Evolutionary conservation across 2,797 vertebrate genomes (phyloP).

Genomic region (Setipinna tenuifilis): DNA sequence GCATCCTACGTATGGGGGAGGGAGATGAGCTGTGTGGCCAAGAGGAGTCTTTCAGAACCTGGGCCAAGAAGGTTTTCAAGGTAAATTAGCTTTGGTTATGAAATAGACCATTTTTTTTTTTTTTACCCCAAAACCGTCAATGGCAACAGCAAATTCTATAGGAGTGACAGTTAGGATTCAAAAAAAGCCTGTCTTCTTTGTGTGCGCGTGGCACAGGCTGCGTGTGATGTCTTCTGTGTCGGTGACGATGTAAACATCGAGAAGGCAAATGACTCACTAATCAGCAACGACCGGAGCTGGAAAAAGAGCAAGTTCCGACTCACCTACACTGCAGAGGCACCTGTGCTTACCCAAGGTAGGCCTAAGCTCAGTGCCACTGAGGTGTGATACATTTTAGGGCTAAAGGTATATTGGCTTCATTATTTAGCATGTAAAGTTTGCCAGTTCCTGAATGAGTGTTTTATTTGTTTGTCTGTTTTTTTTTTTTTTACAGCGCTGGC

Average conservation of each 20-base stretch:
- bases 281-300: slow-evolving; percentile 98
- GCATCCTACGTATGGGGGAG: slow-evolving; percentile 97
- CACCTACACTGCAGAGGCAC: slow-evolving; percentile 88
- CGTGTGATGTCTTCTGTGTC: slow-evolving; percentile 97
- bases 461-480: neutral
- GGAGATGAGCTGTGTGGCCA: slow-evolving; percentile 98
- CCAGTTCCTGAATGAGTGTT: neutral
- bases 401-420: neutral
- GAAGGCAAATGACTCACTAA: slow-evolving; percentile 94
- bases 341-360: slow-evolving; percentile 88
- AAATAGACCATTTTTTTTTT: neutral
- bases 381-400: neutral
- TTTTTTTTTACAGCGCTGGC: slow-evolving; percentile 78
- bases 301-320: slow-evolving; percentile 97
- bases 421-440: neutral
- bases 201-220: slow-evolving; percentile 77
- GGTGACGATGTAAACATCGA: slow-evolving; percentile 98
- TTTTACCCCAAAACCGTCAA: slow-evolving; percentile 9
- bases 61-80: slow-evolving; percentile 99
- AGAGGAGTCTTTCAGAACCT: slow-evolving; percentile 97
- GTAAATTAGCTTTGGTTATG: slow-evolving; percentile 61
- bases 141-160: neutral
- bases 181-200: neutral
- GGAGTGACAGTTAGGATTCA: slow-evolving; percentile 4
- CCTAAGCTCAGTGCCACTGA: neutral